Conservation (phyloP, 1,140 invertebrate species). For the Eupeodes corollae region DNA sequence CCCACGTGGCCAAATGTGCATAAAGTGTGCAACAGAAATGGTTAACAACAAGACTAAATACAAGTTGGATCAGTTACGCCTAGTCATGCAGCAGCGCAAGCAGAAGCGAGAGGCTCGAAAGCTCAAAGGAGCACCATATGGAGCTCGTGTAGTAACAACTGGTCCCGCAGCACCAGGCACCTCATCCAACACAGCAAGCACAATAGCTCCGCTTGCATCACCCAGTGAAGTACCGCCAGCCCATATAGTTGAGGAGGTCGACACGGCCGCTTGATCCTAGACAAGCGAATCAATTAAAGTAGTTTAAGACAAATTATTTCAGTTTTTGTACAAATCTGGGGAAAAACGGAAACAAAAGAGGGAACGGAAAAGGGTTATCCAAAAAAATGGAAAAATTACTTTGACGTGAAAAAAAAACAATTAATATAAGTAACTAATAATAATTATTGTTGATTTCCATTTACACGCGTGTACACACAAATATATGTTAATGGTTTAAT, state of each 20-base stretch:
- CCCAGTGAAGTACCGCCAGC: constrained; percentile 33
- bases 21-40: constrained; percentile 42
- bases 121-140: constrained; percentile 60
- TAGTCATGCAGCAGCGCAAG: constrained; percentile 79
- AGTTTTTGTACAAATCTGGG: too few species aligned
- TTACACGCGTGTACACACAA: too few species aligned
- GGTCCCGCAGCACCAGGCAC: constrained; percentile 1
- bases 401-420: too few species aligned
- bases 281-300: too few species aligned
- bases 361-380: too few species aligned
- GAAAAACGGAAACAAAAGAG: too few species aligned
- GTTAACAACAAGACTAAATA: constrained; percentile 71
- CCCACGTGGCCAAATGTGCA: constrained; percentile 24
- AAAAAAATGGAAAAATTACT: too few species aligned
- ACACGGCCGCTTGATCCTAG: constrained; percentile 28
- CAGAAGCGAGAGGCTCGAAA: constrained; percentile 68
- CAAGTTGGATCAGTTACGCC: constrained; percentile 72
- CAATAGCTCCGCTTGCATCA: neutral
- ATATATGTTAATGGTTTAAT: too few species aligned
- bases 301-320: too few species aligned
- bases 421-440: too few species aligned
- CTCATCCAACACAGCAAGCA: constrained; percentile 2
- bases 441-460: too few species aligned
- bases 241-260: constrained; percentile 35
- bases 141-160: constrained; percentile 29